These are phyloP conservation scores for Germaria angustata DNA, from an alignment of 2,888 invertebrate genomes.

Conservation along the genomic window DNA sequence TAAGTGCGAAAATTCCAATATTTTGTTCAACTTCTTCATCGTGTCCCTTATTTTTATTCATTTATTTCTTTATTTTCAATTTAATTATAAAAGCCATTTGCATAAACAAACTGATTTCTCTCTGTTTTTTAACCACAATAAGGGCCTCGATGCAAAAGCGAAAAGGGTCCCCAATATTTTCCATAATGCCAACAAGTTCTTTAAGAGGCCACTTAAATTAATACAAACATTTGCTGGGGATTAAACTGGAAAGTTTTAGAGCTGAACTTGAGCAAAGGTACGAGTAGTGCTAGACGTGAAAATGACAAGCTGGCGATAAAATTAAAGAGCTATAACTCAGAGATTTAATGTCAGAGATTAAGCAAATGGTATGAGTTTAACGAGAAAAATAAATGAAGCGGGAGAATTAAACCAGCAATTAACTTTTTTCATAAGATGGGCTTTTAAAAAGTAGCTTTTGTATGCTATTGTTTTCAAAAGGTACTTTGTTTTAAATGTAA, in stretches of 20 bases:
- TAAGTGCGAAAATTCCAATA: constrained; percentile 1
- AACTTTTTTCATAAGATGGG: not conserved
- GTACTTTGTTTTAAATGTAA: not conserved
- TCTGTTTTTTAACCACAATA: constrained; percentile 48
- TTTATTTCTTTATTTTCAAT: not conserved
- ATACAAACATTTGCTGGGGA: not conserved
- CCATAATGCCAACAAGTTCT: not conserved
- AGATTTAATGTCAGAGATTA: constrained; percentile 45
- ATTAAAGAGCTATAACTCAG: constrained; percentile 2
- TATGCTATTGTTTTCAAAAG: not conserved
- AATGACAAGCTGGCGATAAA: constrained; percentile 1
- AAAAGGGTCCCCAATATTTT: not conserved
- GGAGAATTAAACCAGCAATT: not conserved
- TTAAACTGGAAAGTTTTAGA: not conserved
- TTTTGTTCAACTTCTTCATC: constrained; percentile 19
- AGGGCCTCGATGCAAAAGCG: not conserved
- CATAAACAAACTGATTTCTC: constrained; percentile 61
- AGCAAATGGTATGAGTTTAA: not conserved
- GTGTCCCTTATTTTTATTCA: not conserved
- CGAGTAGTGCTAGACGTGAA: not conserved
- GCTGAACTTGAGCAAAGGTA: not conserved
- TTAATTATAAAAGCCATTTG: constrained; percentile 48
- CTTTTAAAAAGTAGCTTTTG: not conserved
- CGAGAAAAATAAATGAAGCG: not conserved
- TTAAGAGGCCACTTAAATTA: constrained; percentile 25